Conservation (phyloP, 2,888 invertebrate genomes). For the Lasioglossum lativentre region DNA sequence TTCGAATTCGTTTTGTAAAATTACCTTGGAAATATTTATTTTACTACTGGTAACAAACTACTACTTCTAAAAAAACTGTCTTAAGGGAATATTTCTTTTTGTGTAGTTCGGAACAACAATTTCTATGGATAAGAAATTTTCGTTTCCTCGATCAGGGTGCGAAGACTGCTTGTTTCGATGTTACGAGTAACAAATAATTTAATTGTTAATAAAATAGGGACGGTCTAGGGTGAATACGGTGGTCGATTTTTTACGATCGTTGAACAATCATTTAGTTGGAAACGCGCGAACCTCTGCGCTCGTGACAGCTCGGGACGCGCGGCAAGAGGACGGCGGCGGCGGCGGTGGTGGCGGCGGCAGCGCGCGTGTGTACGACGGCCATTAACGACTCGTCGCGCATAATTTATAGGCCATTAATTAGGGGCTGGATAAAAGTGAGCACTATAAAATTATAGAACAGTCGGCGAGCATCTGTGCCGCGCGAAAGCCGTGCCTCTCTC, state of each 20-base stretch:
- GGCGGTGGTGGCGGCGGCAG: not conserved
- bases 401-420: conserved; percentile 84
- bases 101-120: not conserved
- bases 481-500: conserved; percentile 30
- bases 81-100: not conserved
- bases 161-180: not conserved
- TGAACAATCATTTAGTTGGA: conserved; percentile 64
- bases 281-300: conserved; percentile 36
- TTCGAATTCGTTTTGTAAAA: too few relatives aligned
- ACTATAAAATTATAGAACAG: conserved; percentile 80
- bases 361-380: conserved; percentile 61
- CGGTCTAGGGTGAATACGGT: conserved; percentile 36
- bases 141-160: not conserved
- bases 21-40: too few relatives aligned
- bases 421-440: conserved; percentile 77
- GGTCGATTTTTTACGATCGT: conserved; percentile 60
- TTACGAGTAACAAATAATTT: not conserved
- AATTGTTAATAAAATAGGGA: not conserved
- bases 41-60: too few relatives aligned
- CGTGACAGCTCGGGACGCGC: conserved; percentile 18
- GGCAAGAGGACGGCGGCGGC: not conserved
- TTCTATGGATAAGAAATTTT: not conserved
- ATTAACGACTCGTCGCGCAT: conserved; percentile 81
- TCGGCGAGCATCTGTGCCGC: conserved; percentile 67
- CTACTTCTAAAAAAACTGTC: too few relatives aligned